Evolutionary conservation across 1,140 invertebrate species (phyloP), one percentile per base, ranked within the genome.

Genomic region (Ganaspis sp.): DNA sequence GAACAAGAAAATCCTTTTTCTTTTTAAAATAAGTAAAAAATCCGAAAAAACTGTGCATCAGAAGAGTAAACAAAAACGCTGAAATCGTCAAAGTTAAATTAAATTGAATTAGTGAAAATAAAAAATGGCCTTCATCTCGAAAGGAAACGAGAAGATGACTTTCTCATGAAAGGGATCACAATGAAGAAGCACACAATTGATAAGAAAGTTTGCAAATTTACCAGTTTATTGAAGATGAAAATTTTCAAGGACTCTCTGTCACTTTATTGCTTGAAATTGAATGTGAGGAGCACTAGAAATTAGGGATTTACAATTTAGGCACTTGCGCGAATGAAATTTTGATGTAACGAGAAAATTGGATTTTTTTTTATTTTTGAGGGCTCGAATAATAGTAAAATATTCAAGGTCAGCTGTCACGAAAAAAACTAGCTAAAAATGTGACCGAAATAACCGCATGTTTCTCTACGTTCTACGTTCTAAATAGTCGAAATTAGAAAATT

Each of bases 321-420:
- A 84, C 82, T 84, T 84, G 72, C 78, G 72, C 78, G 71, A 78
- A 64, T 58, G 72, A 71, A 75, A 78, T 81, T 74, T 81, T 71
- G 53, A 71, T 78, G 64, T 76, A 76, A 70, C 12, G 75, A 80
- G 73, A 54, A 12, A 75, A 34, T 70, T 54, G 53, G 23, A 54
- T 4, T 38, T 38, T 38, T 38, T 38, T 38, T 38, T 38, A 5
- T 38, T 38, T 38, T 38, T 38, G 37, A 38, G 37, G 37, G 9
- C 37, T 38, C 9, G 37, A 4, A 9, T 9, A 9, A 38, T 4
- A 38, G 38, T 12, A 40, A 40, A 40, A 40, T 40, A 40, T 40
- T 34, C 29, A 34, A 34, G 2, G 2, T 40, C 11, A 6, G 38
- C 11, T 40, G 8, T 11, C 8, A 1, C 38, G 38, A 40, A 40